These are phyloP conservation scores for Temnothorax ravouxi DNA, from an alignment of 2,888 invertebrate species.

Conservation along the genomic window DNA sequence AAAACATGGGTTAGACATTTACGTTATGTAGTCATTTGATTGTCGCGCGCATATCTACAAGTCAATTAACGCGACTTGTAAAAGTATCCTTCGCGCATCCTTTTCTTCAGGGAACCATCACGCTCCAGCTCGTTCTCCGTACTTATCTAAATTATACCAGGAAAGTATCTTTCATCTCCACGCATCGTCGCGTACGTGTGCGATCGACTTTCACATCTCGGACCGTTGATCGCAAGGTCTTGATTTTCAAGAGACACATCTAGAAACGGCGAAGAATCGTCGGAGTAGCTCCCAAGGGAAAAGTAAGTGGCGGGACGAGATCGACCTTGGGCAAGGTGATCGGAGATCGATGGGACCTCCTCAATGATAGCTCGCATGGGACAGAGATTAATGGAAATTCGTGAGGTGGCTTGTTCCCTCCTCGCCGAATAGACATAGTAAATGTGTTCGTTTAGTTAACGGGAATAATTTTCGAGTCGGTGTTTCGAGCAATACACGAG, in stretches of 20 bases:
- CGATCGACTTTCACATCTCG: conserved; percentile 31
- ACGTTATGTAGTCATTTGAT: background rate
- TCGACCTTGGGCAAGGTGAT: conserved; percentile 70
- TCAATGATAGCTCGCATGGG: conserved; percentile 39
- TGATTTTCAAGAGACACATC: conserved; percentile 43
- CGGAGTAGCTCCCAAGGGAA: conserved; percentile 13
- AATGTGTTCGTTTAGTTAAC: conserved; percentile 3
- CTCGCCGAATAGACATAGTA: background rate
- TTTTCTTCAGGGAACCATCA: conserved; percentile 34
- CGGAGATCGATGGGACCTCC: conserved; percentile 61
- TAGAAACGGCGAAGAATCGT: conserved; percentile 27
- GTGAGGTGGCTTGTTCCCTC: conserved; percentile 22
- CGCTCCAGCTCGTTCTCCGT: conserved; percentile 63
- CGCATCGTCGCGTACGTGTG: conserved; percentile 23
- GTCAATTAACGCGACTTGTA: background rate
- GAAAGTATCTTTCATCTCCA: conserved; percentile 72
- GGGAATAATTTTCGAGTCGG: background rate
- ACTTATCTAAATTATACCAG: conserved; percentile 69
- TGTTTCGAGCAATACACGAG: background rate
- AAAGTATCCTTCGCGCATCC: conserved; percentile 6
- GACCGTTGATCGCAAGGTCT: conserved; percentile 13
- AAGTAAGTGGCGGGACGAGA: conserved; percentile 51
- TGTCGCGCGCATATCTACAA: conserved; percentile 9
- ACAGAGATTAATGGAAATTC: conserved; percentile 60
- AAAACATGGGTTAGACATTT: background rate